Evolutionary conservation across 2,113 vertebrate genomes (phyloP), one percentile per base, ranked within the genome.

Genomic region (Otus sunia): DNA sequence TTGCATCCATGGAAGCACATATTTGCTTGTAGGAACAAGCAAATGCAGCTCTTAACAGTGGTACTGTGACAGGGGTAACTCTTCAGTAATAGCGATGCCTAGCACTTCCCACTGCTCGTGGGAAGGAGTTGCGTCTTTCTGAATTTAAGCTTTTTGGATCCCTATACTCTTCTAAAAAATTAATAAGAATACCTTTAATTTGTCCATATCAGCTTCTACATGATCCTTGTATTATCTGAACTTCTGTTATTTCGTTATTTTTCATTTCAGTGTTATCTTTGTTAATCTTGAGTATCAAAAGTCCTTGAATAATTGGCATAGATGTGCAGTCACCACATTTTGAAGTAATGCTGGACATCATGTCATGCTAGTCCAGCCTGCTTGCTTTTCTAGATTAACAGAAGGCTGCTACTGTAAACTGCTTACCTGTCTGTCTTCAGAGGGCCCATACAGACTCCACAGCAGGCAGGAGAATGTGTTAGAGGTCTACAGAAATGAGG

Each of bases 391-490:
- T 37, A n/a, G 56, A 26, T 86, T 25, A 39, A 47, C 29, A 34
- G 50, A 36, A 36, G 50, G 37, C 39, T 64, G 71, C 60, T 78
- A 36, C 66, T 74, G 45, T 41, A 11, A 64, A 56, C 34, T 32
- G 27, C 41, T 72, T 47, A n/a, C 4, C 36, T 17, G 9, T 11
- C 37, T 36, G 19, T 32, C 64, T 56, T 50, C 49, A 59, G 55
- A 13, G 6, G 66, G 45, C 59, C 55, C 12, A 3, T 2, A 22
- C 19, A 41, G 62, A 27, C 19, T 34, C 41, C 0, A 0, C 4
- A 55, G 53, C 49, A 19, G 16, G 45, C 39, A 60, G 59, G 53
- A 71, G 45, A 74, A 43, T 3, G 16, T 45, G 34, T 52, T 47
- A 8, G 56, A 66, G 23, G 15, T 85, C 29, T 60, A 47, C 34